These are phyloP conservation scores for Zaprionus davidi DNA, from an alignment of 1,140 invertebrate genomes.

Conservation along the genomic window DNA sequence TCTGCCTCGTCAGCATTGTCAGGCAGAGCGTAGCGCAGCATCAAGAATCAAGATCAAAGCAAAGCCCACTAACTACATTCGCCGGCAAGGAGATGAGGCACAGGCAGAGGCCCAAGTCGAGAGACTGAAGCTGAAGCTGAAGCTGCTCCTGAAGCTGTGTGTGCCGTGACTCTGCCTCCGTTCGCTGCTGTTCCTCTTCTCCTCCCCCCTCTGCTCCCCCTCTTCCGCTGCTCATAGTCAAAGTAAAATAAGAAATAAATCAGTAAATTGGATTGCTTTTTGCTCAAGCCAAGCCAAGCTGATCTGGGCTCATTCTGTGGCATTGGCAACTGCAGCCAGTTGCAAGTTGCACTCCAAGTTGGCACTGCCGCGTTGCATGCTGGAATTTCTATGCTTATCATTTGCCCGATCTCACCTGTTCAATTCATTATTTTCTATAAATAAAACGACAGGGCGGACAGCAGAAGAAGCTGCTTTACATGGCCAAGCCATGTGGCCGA, in stretches of 20 bases:
- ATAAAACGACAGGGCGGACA: slow-evolving; percentile 63
- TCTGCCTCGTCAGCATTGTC: slow-evolving; percentile 78
- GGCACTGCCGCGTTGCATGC: slow-evolving; percentile 59
- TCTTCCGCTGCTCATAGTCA: slow-evolving; percentile 60
- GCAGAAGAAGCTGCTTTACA: slow-evolving; percentile 63
- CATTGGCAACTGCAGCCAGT: slow-evolving; percentile 47
- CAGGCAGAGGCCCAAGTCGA: slow-evolving; percentile 2
- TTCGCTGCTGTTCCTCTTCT: slow-evolving; percentile 47
- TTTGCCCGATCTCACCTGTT: slow-evolving; percentile 78
- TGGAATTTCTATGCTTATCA: slow-evolving; percentile 83
- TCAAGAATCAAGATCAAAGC: slow-evolving; percentile 80
- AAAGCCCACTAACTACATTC: slow-evolving; percentile 79
- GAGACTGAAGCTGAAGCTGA: slow-evolving; percentile 18
- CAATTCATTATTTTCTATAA: slow-evolving; percentile 83
- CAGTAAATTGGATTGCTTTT: slow-evolving; percentile 83
- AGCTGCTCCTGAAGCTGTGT: slow-evolving; percentile 22
- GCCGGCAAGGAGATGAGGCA: slow-evolving; percentile 21
- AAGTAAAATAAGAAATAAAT: slow-evolving; percentile 83
- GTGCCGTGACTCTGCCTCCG: slow-evolving; percentile 74
- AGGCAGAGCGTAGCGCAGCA: slow-evolving; percentile 55
- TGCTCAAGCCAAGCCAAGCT: slow-evolving; percentile 61
- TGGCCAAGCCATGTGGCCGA: slow-evolving; percentile 18
- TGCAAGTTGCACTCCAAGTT: slow-evolving; percentile 35
- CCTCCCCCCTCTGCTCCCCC: slow-evolving; percentile 2
- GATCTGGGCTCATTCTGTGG: slow-evolving; percentile 44